Conservation (phyloP, 2,113 vertebrate species). For the Neolamprologus sp. region DNA sequence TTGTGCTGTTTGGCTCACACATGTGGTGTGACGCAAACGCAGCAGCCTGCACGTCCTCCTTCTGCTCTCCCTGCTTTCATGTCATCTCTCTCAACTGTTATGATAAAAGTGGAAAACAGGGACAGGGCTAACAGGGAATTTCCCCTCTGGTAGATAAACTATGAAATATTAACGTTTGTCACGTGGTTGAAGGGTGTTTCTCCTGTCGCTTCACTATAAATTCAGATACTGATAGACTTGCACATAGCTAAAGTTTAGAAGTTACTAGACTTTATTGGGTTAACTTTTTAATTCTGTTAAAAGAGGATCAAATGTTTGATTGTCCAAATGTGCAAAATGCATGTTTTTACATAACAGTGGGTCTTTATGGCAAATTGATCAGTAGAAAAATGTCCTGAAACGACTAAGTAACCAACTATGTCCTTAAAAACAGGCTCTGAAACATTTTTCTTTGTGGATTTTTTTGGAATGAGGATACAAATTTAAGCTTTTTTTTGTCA, state of each 20-base stretch:
- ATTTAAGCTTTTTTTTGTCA: background rate
- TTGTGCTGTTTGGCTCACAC: background rate
- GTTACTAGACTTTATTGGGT: background rate
- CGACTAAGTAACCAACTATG: accelerated
- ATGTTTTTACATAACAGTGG: background rate
- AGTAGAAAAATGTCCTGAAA: background rate
- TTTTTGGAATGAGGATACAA: background rate
- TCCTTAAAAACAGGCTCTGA: background rate
- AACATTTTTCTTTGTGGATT: background rate
- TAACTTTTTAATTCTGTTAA: background rate
- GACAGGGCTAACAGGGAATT: background rate
- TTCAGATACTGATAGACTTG: background rate
- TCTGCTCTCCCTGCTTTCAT: background rate
- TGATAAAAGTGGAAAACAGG: background rate
- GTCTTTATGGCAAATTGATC: background rate
- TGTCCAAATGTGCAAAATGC: background rate
- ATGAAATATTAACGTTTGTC: background rate
- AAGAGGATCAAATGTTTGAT: background rate
- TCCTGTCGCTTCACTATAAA: background rate
- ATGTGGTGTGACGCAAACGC: background rate
- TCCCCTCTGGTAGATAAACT: background rate
- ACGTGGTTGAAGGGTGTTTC: background rate
- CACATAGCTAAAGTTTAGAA: background rate
- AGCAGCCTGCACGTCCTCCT: background rate
- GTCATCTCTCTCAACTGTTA: background rate